Evolutionary conservation across 2,113 vertebrate genomes (phyloP).

Genomic region (Scopus umbretta): DNA sequence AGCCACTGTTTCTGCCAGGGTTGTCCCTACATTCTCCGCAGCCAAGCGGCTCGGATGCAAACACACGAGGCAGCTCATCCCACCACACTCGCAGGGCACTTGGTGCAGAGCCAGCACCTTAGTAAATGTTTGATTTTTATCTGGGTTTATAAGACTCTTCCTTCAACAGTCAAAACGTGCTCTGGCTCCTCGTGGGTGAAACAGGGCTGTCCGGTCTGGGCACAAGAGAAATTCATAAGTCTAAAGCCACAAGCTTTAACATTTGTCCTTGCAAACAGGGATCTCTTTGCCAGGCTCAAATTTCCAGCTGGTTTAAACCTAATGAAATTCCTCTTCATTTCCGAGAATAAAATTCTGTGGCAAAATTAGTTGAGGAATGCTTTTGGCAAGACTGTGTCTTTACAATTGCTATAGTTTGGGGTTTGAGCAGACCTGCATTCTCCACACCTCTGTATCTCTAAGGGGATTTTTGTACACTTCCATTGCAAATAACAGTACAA

Average conservation of each 20-base stretch:
- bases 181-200: not conserved
- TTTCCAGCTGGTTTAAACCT: not conserved
- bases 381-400: not conserved
- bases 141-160: not conserved
- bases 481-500: not conserved
- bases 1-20: not conserved
- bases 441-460: not conserved
- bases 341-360: not conserved
- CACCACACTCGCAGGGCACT: not conserved
- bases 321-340: not conserved
- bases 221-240: not conserved
- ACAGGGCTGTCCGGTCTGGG: not conserved
- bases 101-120: not conserved
- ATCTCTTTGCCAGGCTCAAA: not conserved
- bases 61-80: not conserved
- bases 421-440: not conserved
- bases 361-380: not conserved
- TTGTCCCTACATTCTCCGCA: rapidly evolving
- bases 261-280: not conserved
- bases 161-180: not conserved
- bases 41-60: rapidly evolving
- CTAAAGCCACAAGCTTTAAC: not conserved
- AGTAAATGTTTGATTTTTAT: not conserved
- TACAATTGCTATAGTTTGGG: not conserved
- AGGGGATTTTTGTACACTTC: not conserved